A percentile compares a stretch with the other conserved stretches of the same genome.
phyloP scores from a whole-genome alignment of 2,113 vertebrate species.

The Sminthopsis crassicaudata region DNA sequence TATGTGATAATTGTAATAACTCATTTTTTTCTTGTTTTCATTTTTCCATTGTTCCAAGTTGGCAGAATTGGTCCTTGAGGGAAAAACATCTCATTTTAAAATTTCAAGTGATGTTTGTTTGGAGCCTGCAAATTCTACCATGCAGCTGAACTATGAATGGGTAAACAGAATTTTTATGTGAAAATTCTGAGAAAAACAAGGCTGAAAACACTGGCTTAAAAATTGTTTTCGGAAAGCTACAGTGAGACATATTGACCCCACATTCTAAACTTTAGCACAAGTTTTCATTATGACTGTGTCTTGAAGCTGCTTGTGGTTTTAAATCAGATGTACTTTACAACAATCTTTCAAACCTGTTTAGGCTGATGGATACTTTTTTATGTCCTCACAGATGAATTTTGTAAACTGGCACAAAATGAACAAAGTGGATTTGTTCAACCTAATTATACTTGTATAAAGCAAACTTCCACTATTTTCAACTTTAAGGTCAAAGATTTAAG shows the following conservation, averaged over 20 bases:
- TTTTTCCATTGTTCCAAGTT: constrained; percentile 24
- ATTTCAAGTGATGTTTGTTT: constrained; percentile 11
- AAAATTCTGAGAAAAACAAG: constrained; percentile 1
- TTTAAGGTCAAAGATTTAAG: background rate
- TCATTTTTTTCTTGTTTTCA: background rate
- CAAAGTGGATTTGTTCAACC: background rate
- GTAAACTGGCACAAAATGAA: constrained; percentile 6
- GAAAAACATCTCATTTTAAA: constrained; percentile 26
- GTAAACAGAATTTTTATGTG: constrained; percentile 11
- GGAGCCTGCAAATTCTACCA: constrained; percentile 39
- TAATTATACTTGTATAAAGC: constrained; percentile 21
- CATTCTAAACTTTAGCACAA: constrained; percentile 24
- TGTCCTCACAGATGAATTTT: constrained; percentile 10
- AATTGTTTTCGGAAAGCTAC: background rate
- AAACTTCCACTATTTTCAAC: background rate
- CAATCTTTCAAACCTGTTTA: constrained; percentile 10
- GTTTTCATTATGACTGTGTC: background rate
- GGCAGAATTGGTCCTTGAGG: constrained; percentile 27
- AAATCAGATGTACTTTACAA: constrained; percentile 11
- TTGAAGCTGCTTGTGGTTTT: background rate
- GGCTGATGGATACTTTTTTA: constrained; percentile 23
- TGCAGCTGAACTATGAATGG: constrained; percentile 10
- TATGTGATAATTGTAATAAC: background rate
- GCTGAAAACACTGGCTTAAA: constrained; percentile 28
- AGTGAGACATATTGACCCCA: constrained; percentile 9